These are phyloP conservation scores for Oreocharis arfaki DNA, from an alignment of 2,113 vertebrate genomes.

Conservation along the genomic window DNA sequence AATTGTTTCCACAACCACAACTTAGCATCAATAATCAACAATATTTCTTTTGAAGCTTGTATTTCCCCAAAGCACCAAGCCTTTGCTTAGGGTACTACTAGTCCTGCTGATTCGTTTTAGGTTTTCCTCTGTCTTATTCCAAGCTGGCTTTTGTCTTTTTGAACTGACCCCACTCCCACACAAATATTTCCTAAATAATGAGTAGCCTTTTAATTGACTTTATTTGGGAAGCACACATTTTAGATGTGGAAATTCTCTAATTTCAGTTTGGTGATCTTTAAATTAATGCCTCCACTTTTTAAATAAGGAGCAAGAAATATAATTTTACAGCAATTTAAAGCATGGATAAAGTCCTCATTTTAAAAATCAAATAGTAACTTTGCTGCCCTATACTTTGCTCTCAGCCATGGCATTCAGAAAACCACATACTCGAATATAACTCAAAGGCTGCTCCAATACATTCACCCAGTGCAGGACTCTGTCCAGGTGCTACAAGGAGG, in stretches of 20 bases:
- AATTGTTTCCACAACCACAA: not conserved
- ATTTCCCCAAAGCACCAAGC: not conserved
- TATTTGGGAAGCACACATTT: not conserved
- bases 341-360: not conserved
- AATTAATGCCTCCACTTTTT: not conserved
- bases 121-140: not conserved
- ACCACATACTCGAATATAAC: not conserved
- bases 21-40: not conserved
- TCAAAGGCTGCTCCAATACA: not conserved
- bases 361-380: not conserved
- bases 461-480: rapidly evolving
- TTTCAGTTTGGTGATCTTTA: not conserved
- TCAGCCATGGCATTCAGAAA: not conserved
- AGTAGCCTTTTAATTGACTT: not conserved
- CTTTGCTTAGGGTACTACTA: not conserved
- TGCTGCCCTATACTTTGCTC: not conserved
- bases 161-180: not conserved
- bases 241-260: not conserved
- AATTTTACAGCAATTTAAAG: not conserved
- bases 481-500: not conserved
- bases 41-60: not conserved
- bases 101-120: not conserved
- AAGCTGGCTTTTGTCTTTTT: not conserved
- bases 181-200: not conserved
- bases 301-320: not conserved